Evolutionary conservation across 2,797 vertebrate species (phyloP), one percentile per base, ranked within the genome.

Genomic region (Coregonus suidteri): DNA sequence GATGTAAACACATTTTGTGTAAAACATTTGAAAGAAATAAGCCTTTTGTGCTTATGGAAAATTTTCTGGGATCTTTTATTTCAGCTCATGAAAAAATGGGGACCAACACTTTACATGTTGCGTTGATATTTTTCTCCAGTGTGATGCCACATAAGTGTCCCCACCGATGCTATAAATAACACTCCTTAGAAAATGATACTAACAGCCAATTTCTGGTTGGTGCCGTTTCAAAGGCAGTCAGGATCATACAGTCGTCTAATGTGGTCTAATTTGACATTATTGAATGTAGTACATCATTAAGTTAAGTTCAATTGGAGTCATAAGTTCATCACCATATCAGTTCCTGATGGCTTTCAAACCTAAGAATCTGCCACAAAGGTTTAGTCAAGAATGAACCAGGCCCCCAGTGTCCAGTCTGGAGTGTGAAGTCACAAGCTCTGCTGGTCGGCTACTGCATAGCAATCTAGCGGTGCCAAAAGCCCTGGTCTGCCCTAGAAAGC

Each of bases 281-380:
- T 87, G 77, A 87, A 86, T 77, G 73, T 47, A 53, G 25, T 75
- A 53, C 74, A 75, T 79, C 71, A 64, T 80, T 84, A 87, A 84
- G 75, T 76, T 76, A 73, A 78, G 79, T 86, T 89, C 72, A 85
- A 82, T 87, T 87, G 81, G 83, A 81, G 87, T 87, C 82, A 75
- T 51, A 74, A 83, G 80, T 89, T 88, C 69, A 88, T 83, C 76
- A 73, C 53, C 69, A 68, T 71, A 74, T 87, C 81, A 74, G 59
- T 81, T 88, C 74, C 35, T 56, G 59, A 77, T 90, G 80, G 79
- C 79, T 41, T 41, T 89, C 71, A 84, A 84, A 75, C 77, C 68
- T 73, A 87, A 85, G 80, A 81, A 84, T 86, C 81, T 88, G 84
- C 81, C 82, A 77, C 41, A 11, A 72, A 88, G 80, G 85, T 91